These are phyloP conservation scores for Pycnomerus fuliginosus DNA, from an alignment of 2,888 invertebrate species.

Conservation along the genomic window DNA sequence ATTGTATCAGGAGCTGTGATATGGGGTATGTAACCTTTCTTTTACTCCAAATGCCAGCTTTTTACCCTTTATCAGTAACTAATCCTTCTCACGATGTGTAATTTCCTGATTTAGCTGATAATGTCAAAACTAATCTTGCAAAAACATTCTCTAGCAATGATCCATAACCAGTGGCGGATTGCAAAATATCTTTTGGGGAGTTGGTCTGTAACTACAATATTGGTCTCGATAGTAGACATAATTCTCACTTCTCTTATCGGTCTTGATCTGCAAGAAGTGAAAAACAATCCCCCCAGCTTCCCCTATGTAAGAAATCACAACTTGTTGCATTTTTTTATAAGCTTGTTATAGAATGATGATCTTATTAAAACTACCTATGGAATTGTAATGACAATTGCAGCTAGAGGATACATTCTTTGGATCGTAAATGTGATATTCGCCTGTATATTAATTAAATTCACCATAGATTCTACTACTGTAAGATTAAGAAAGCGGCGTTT, in stretches of 20 bases:
- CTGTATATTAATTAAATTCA: slow-evolving; percentile 13
- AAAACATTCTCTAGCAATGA: slow-evolving; percentile 5
- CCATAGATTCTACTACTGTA: neutral
- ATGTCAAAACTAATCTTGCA: too few relatives aligned
- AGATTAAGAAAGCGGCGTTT: neutral
- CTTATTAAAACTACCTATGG: too few relatives aligned
- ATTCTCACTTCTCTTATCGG: slow-evolving; percentile 2
- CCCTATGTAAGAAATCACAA: neutral
- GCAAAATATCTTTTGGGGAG: slow-evolving; percentile 4
- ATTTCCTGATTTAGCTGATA: too few relatives aligned
- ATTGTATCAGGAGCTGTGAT: slow-evolving; percentile 5
- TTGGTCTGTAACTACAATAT: slow-evolving; percentile 3
- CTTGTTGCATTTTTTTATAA: neutral
- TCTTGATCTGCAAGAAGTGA: neutral
- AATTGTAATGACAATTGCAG: slow-evolving; percentile 44
- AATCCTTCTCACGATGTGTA: neutral
- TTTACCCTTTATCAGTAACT: neutral
- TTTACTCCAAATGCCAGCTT: slow-evolving; percentile 1
- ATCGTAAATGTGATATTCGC: slow-evolving; percentile 47
- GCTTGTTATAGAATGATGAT: slow-evolving; percentile 2
- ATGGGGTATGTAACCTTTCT: slow-evolving; percentile 2
- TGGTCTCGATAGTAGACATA: slow-evolving; percentile 4
- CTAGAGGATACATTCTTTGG: slow-evolving; percentile 54
- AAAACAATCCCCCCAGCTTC: neutral
- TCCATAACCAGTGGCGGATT: slow-evolving; percentile 5